Conservation (phyloP, 2,888 invertebrate species). For the Lissocephala sabroskyi region DNA sequence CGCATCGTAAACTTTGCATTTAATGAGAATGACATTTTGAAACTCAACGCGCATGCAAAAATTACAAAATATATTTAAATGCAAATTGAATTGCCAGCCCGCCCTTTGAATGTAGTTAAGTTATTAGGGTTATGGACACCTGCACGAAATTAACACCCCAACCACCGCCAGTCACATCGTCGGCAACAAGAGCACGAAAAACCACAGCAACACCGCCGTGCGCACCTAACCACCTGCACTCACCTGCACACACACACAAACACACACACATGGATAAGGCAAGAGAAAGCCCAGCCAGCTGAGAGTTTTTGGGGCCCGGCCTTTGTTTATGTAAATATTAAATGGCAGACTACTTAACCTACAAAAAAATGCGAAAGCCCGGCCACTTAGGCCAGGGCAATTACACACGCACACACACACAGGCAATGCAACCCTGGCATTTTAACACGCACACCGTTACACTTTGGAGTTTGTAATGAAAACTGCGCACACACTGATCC, state of each 20-base stretch:
- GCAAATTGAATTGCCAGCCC: too few species aligned
- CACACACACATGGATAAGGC: neutral
- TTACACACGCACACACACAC: constrained; percentile 17
- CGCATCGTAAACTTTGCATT: too few species aligned
- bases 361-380: constrained; percentile 8
- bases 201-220: neutral
- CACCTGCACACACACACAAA: neutral
- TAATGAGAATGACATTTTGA: too few species aligned
- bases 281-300: constrained; percentile 7
- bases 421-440: constrained; percentile 12
- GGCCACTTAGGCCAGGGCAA: constrained; percentile 3
- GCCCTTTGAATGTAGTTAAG: too few species aligned
- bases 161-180: too few species aligned
- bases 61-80: too few species aligned
- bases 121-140: too few species aligned
- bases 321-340: constrained; percentile 53
- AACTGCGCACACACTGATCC: neutral
- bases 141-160: neutral
- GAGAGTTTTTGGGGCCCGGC: constrained; percentile 38
- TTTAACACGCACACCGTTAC: constrained; percentile 10
- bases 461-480: too few species aligned
- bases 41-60: too few species aligned
- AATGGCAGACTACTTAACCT: constrained; percentile 51
- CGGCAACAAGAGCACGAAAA: too few species aligned
- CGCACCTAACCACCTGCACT: neutral